Conservation (phyloP, 2,797 vertebrate genomes). For the Diplodus sargus region DNA sequence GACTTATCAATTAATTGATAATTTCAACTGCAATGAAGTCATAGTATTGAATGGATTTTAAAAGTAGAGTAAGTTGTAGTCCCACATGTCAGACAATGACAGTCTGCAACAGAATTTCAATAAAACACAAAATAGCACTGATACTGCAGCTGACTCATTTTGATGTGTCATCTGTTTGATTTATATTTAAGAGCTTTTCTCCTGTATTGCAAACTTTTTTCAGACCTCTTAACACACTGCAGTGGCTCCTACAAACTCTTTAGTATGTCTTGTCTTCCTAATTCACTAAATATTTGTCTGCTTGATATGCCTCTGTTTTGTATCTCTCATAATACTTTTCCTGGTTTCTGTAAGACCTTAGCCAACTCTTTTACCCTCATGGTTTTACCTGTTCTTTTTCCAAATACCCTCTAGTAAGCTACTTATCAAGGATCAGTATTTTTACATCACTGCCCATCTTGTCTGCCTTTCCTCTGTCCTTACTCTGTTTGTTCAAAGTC, state of each 20-base stretch:
- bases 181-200: constrained; percentile 17
- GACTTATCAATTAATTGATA: too few relatives aligned
- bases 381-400: not conserved
- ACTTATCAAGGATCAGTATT: not conserved
- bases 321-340: not conserved
- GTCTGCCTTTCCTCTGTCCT: not conserved
- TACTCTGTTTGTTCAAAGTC: constrained; percentile 19
- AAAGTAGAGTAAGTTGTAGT: not conserved
- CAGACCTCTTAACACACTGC: too few relatives aligned
- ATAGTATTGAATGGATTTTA: not conserved
- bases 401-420: not conserved
- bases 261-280: not conserved
- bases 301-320: not conserved
- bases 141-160: not conserved
- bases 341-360: not conserved
- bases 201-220: not conserved
- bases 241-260: not conserved
- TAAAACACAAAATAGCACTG: not conserved
- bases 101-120: not conserved
- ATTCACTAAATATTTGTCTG: not conserved
- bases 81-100: not conserved
- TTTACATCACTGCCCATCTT: not conserved
- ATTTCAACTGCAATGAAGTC: too few relatives aligned
- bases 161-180: constrained; percentile 9
- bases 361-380: not conserved